A percentile compares a stretch with the other conserved stretches of the same genome.
These are phyloP conservation scores for Blastomussa wellsi DNA, from an alignment of 92 coral and sea anemone genomes.

Conservation along the genomic window DNA sequence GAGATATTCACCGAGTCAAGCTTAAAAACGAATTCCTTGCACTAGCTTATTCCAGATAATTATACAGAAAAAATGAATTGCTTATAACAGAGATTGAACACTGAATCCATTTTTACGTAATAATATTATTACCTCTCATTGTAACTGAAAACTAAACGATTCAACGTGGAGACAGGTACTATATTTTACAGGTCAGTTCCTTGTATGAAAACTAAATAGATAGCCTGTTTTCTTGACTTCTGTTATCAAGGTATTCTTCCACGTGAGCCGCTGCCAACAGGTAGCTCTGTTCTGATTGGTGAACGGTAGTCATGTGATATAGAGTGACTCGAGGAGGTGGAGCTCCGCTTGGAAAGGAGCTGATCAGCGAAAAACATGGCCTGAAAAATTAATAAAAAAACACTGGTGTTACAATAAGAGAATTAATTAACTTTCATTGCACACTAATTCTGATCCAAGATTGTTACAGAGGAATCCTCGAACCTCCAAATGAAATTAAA, in stretches of 20 bases:
- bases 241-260: constrained; percentile 27
- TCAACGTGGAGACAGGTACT: background rate
- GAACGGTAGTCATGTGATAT: constrained; percentile 65
- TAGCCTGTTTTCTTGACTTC: background rate
- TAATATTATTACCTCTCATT: no score
- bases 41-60: background rate
- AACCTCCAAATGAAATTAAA: no score
- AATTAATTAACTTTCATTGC: background rate
- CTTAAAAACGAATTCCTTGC: background rate
- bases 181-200: background rate
- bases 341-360: constrained; percentile 72
- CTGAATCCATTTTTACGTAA: background rate
- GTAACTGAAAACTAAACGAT: background rate
- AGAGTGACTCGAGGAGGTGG: constrained; percentile 67
- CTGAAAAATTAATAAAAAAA: constrained; percentile 43
- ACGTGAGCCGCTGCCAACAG: constrained; percentile 69
- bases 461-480: no score
- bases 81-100: background rate
- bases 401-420: background rate
- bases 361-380: constrained; percentile 99
- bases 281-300: constrained; percentile 82
- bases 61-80: background rate
- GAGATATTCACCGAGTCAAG: background rate
- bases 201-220: background rate
- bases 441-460: background rate